These are phyloP conservation scores for Cyprinus carpio DNA, from an alignment of 2,113 vertebrate species.

Conservation along the genomic window DNA sequence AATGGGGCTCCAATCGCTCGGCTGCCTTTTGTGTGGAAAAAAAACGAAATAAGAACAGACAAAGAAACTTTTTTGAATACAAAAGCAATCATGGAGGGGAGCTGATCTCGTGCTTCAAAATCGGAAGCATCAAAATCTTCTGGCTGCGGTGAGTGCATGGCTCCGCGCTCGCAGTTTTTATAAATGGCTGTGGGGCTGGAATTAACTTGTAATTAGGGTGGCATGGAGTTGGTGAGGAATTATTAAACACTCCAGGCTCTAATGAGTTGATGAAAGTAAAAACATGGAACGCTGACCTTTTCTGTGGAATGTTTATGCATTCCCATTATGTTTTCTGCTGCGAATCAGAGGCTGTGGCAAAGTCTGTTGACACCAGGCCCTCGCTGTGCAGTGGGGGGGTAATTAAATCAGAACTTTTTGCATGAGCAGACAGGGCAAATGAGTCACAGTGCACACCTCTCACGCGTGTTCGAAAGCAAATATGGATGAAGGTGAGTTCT, in stretches of 20 bases:
- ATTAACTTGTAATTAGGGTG: constrained; percentile 53
- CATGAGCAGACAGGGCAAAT: constrained; percentile 49
- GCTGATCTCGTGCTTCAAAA: constrained; percentile 11
- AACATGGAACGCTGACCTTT: constrained; percentile 57
- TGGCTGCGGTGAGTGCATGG: constrained; percentile 27
- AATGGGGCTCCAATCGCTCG: constrained; percentile 38
- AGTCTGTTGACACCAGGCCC: constrained; percentile 38
- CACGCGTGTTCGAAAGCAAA: constrained; percentile 27
- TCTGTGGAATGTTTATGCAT: constrained; percentile 50
- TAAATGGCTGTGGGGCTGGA: constrained; percentile 48
- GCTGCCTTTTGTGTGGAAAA: constrained; percentile 47
- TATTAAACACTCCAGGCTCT: constrained; percentile 53
- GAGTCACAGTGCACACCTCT: constrained; percentile 37
- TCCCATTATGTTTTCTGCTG: constrained; percentile 50
- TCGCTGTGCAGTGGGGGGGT: constrained; percentile 23
- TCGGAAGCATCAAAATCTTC: constrained; percentile 12
- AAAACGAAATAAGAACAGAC: not conserved
- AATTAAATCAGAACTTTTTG: constrained; percentile 61
- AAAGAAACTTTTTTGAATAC: constrained; percentile 2
- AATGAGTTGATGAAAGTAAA: constrained; percentile 61
- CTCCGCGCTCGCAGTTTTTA: constrained; percentile 16
- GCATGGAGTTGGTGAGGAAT: constrained; percentile 41
- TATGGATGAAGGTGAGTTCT: constrained; percentile 28
- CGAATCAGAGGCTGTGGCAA: constrained; percentile 26
- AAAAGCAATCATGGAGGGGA: not conserved